These are phyloP conservation scores for Rhineura floridana DNA, from an alignment of 2,113 vertebrate species.

Conservation along the genomic window DNA sequence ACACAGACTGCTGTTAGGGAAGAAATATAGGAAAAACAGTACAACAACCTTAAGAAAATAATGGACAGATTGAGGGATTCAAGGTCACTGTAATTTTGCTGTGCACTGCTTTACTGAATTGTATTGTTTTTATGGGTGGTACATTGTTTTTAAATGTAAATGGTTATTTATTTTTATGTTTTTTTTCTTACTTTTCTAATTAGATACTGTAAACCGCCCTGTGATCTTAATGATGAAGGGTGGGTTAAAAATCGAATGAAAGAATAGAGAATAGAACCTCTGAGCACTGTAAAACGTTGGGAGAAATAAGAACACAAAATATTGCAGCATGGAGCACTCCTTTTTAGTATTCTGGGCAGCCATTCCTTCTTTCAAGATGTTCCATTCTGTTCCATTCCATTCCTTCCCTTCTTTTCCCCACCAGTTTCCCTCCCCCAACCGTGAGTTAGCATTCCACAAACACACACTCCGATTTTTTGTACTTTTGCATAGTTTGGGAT, in stretches of 20 bases:
- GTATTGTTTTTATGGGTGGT: too few species aligned
- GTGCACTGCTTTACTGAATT: too few species aligned
- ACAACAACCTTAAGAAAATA: neutral
- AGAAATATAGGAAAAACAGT: neutral
- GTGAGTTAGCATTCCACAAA: neutral
- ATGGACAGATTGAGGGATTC: neutral
- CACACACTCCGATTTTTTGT: neutral
- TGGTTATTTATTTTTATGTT: too few species aligned
- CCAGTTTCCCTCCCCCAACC: neutral
- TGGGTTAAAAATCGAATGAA: too few species aligned
- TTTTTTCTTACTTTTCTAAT: too few species aligned
- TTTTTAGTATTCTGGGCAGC: neutral
- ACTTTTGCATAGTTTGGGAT: neutral
- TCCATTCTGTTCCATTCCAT: too few species aligned
- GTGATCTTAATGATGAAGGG: too few species aligned
- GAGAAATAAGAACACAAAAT: neutral
- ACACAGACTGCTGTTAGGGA: neutral
- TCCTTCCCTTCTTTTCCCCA: too few species aligned
- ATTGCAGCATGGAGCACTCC: neutral
- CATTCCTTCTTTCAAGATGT: neutral
- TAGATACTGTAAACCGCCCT: too few species aligned
- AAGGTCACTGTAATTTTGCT: neutral
- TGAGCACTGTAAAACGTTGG: neutral
- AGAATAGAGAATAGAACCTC: neutral
- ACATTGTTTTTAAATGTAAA: too few species aligned